Base-by-base conservation (phyloP, 2,113 vertebrate genomes). In the Mohoua ochrocephala region DNA sequence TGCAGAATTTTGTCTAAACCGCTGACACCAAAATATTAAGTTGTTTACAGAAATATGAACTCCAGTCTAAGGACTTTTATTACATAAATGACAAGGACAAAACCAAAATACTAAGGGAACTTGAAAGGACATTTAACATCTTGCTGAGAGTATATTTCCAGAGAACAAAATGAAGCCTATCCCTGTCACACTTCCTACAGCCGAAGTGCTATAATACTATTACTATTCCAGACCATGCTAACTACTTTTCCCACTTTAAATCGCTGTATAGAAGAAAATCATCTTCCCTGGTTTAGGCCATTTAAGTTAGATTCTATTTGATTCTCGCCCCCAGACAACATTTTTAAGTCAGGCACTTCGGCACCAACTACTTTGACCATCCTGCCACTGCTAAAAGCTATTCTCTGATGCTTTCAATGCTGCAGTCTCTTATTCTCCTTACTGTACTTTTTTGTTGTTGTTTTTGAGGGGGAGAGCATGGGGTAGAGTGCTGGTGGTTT, bases 191-290 rank as follows among this genome's bases (percentile, higher is more conserved):
- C 11, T 65, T 73, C 42, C 3, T 56, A 42, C 7, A 84, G 15
- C 23, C 13, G 4, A 71, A 75, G 22, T 12, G 12, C 20, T 76
- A 4, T 13, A 23, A 20, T 20, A 49, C 6, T 44, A n/a, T 9
- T 49, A 39, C 24, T 68, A 21, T 39, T 71, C 35, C 44, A 71
- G 7, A 84, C 24, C 61, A 79, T 7, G 35, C 16, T 20, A 79
- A 31, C 9, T 91, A n/a, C 78, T 77, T 84, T 57, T 87, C 26
- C 42, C 65, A 31, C 42, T 90, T 79, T 79, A 57, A 64, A 88
- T 39, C 0, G 0, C 11, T 65, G 11, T 13, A 64, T 1, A 65
- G 18, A 53, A 81, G 39, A 68, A 16, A 64, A 45, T 31, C 8
- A 67, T 18, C 31, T 28, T 56, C 63, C 41, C 22, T 61, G 30